Evolutionary conservation across 2,888 invertebrate species (phyloP).

Genomic region (Xestia rhomboidea): DNA sequence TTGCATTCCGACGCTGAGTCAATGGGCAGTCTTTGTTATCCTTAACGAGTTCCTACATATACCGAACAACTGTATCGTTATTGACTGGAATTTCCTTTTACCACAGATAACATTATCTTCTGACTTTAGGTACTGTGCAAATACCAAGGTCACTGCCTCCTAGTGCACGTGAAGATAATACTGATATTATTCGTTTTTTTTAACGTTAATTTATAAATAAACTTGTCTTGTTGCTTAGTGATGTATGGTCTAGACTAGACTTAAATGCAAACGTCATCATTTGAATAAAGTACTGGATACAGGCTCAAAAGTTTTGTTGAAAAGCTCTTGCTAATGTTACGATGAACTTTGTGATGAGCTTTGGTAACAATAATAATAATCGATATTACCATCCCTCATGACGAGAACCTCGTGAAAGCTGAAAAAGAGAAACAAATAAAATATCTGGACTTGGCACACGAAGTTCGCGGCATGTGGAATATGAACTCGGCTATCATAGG

Average conservation of each 20-base stretch:
- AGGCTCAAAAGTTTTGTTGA: background rate
- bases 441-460: too few relatives aligned
- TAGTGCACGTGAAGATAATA: conserved; percentile 40
- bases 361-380: background rate
- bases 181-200: conserved; percentile 20
- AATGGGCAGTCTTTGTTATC: conserved; percentile 67
- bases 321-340: background rate
- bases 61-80: conserved; percentile 59
- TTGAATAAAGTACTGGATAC: background rate
- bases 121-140: conserved; percentile 72
- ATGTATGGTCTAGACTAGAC: conserved; percentile 11
- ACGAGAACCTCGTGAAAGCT: too few relatives aligned
- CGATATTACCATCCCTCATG: too few relatives aligned
- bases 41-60: conserved; percentile 67
- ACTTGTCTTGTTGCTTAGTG: conserved; percentile 13
- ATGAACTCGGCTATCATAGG: too few relatives aligned
- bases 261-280: background rate
- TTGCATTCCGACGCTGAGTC: conserved; percentile 74
- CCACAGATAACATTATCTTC: conserved; percentile 73
- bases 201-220: conserved; percentile 5
- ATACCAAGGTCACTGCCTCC: conserved; percentile 75
- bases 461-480: too few relatives aligned
- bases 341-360: background rate
- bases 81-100: conserved; percentile 78
- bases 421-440: too few relatives aligned